Percentiles rank a stretch among this genome's conserved stretches.
Evolutionary conservation across 1,140 invertebrate genomes (phyloP).

Genomic region (Zaprionus kolodkinae): DNA sequence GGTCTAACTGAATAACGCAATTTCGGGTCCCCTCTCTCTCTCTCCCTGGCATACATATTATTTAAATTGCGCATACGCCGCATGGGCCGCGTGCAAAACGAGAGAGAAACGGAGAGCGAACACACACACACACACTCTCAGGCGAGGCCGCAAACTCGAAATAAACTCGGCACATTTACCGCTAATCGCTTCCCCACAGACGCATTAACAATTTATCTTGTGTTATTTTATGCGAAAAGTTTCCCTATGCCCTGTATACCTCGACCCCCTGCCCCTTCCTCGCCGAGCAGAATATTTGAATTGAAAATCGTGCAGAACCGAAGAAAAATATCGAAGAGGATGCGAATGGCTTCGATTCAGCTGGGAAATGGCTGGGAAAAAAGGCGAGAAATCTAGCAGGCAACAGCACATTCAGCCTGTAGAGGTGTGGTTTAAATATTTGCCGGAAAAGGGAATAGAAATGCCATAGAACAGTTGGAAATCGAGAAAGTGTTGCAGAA

Average conservation of each 20-base stretch:
- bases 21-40: not conserved
- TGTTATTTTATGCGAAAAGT: constrained; percentile 81
- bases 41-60: constrained; percentile 22
- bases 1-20: constrained; percentile 14
- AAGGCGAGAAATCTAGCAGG: constrained; percentile 8
- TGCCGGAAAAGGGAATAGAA: not conserved
- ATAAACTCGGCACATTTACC: constrained; percentile 78
- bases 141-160: constrained; percentile 47
- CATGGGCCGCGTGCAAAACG: constrained; percentile 18
- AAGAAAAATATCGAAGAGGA: constrained; percentile 60
- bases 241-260: constrained; percentile 35
- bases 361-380: constrained; percentile 41
- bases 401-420: not conserved
- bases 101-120: not conserved
- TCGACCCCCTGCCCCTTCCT: constrained; percentile 7
- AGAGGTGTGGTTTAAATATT: not conserved
- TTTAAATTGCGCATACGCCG: constrained; percentile 53
- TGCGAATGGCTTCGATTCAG: constrained; percentile 51
- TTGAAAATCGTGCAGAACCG: constrained; percentile 67
- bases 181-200: constrained; percentile 82
- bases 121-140: constrained; percentile 5
- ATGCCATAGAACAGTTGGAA: not conserved
- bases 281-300: constrained; percentile 56
- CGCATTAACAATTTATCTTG: constrained; percentile 83
- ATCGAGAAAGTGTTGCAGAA: not conserved